Conservation (phyloP, 2,113 vertebrate species). For the Elgaria multicarinata region DNA sequence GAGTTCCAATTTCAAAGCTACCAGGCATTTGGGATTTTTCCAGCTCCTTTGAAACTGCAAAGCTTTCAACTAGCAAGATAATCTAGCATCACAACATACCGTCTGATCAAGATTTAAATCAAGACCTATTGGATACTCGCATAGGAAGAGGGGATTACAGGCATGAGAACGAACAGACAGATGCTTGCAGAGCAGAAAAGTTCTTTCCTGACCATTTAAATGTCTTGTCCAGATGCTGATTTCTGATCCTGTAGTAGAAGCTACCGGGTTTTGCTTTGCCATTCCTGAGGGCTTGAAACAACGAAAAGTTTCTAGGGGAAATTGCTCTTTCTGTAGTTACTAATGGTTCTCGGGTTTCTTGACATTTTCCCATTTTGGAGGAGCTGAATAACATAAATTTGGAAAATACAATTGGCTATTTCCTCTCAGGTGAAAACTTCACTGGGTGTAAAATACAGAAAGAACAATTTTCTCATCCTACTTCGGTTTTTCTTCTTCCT, state of each 20-base stretch:
- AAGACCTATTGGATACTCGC: not conserved
- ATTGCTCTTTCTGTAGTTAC: conserved; percentile 2
- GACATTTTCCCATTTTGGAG: not conserved
- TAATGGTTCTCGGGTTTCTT: not conserved
- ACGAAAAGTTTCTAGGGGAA: not conserved
- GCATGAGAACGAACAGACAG: not conserved
- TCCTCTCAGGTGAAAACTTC: not conserved
- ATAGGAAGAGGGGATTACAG: not conserved
- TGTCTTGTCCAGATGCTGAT: not conserved
- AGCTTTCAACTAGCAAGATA: not conserved
- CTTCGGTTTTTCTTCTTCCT: conserved; percentile 16
- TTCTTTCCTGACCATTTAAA: not conserved
- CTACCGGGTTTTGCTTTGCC: not conserved
- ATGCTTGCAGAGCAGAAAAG: not conserved
- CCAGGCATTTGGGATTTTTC: not conserved
- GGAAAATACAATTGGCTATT: not conserved
- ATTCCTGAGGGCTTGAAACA: not conserved
- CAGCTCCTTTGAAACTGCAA: not conserved
- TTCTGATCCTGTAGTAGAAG: not conserved
- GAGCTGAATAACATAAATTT: not conserved
- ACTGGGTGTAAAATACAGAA: not conserved
- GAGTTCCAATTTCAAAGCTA: not conserved
- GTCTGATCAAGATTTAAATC: not conserved
- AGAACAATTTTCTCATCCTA: not conserved
- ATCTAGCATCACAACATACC: not conserved